Evolutionary conservation across 2,113 vertebrate species (phyloP).

Genomic region (Egretta garzetta): DNA sequence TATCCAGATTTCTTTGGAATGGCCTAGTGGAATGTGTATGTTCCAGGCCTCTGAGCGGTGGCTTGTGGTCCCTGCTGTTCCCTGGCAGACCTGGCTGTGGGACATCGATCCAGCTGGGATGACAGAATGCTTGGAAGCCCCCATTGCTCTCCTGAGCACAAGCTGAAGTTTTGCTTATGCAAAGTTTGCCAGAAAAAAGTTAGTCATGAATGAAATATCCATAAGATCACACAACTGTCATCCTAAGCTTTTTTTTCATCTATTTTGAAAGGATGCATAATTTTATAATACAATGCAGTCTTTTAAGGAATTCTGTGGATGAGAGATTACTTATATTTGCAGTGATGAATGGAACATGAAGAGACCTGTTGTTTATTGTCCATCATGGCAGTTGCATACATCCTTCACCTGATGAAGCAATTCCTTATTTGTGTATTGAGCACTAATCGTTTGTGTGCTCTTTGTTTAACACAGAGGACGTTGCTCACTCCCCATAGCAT

Average conservation of each 20-base stretch:
- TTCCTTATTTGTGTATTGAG: slow-evolving; percentile 3
- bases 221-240: background rate
- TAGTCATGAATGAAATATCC: background rate
- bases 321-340: background rate
- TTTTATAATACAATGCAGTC: background rate
- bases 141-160: background rate
- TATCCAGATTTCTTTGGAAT: background rate
- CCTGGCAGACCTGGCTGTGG: background rate
- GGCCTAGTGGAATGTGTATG: background rate
- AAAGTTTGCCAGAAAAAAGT: slow-evolving; percentile 6
- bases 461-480: background rate
- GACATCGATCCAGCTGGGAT: background rate
- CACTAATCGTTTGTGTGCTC: background rate
- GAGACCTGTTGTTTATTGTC: slow-evolving; percentile 21
- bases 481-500: background rate
- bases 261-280: background rate
- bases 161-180: background rate
- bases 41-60: background rate
- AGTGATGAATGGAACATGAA: slow-evolving; percentile 34
- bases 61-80: background rate
- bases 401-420: background rate
- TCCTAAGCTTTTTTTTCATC: background rate
- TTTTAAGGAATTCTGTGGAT: slow-evolving; percentile 13
- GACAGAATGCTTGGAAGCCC: slow-evolving; percentile 35
- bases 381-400: background rate